Evolutionary conservation across 2,113 vertebrate species (phyloP).

Genomic region (Balaeniceps rex): DNA sequence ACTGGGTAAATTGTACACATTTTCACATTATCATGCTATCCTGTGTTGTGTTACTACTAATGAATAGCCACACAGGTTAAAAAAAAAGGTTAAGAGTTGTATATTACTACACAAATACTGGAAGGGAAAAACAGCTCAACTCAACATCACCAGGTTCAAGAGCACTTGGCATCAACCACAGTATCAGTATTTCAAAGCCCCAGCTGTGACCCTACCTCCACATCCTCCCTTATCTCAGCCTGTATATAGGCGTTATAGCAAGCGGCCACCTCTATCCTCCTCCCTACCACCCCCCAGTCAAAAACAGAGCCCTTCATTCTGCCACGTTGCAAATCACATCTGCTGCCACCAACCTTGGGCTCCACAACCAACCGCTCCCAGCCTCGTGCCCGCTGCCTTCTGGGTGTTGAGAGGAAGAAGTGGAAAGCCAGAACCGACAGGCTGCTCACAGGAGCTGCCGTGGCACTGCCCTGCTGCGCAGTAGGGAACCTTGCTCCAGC

Average conservation of each 20-base stretch:
- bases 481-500: not conserved
- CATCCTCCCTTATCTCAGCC: not conserved
- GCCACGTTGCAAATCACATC: not conserved
- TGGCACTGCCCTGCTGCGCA: fast-evolving
- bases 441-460: not conserved
- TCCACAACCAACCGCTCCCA: fast-evolving
- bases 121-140: not conserved
- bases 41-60: not conserved
- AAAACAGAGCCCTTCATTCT: not conserved
- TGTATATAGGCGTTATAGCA: not conserved
- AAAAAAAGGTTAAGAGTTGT: not conserved
- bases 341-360: not conserved
- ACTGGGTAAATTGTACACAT: not conserved
- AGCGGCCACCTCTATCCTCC: not conserved
- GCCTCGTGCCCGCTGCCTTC: not conserved
- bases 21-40: not conserved
- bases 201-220: not conserved
- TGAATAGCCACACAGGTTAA: not conserved
- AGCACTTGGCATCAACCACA: not conserved
- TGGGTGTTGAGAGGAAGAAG: not conserved
- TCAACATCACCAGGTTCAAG: not conserved
- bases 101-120: not conserved
- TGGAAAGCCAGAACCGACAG: fast-evolving
- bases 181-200: not conserved
- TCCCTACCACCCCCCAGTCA: not conserved